Evolutionary conservation across 2,888 invertebrate species (phyloP), one percentile per base, ranked within the genome.

Genomic region (Coenonympha glycerion): DNA sequence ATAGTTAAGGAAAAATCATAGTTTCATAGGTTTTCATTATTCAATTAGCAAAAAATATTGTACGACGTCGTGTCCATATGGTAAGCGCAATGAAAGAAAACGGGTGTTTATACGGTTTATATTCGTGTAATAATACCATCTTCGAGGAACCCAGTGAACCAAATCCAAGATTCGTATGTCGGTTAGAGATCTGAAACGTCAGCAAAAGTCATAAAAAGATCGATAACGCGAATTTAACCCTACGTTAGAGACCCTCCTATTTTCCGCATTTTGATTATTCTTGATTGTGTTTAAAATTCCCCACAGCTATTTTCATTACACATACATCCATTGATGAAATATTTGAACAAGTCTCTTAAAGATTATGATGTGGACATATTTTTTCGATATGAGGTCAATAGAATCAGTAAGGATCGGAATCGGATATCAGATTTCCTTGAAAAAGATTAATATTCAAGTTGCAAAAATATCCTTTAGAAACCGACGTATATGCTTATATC

Each of bases 261-360:
- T 85, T 85, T 83, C 83, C 83, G 85, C 82, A 69, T 84, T 86
- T 84, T 85, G 85, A 85, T 84, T 87, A 84, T 81, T 78, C 76
- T 81, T 83, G 82, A 85, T 86, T 84, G 80, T 77, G 83, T 84
- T 85, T 83, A 84, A 84, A 86, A 81, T 81, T 75, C 75, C 76
- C 76, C 73, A 71, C 72, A 64, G 73, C 73, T 76, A 75, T 83
- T 78, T 79, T 19, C 4, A 37, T 46, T 19, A 80, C 18, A 24
- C 21, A 39, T 41, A 53, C 34, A 41, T 52, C 49, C 26, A 37
- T 28, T 33, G 24, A 36, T 26, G 21, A 26, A 46, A 26, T 18
- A 16, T 46, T 26, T 26, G 18, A 26, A 30, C 0, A 11, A 46
- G 8, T 13, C 3, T 15, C 18, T 21, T 15, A 15, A 15, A 28